phyloP scores from a whole-genome alignment of 2,797 vertebrate genomes.

The Labroides dimidiatus region DNA sequence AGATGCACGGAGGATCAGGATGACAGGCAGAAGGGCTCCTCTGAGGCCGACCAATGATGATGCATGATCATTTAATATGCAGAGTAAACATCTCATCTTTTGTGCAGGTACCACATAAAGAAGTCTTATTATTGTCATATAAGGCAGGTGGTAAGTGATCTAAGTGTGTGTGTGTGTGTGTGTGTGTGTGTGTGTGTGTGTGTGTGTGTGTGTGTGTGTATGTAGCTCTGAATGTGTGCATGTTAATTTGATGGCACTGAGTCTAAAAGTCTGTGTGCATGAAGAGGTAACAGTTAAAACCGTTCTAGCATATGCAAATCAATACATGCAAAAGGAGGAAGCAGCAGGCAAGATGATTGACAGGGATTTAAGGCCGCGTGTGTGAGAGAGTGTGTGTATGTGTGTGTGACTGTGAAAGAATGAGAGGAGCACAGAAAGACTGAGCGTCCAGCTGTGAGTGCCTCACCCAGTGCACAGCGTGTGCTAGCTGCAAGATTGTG shows the following conservation, averaged over 20 bases:
- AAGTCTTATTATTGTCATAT: no score
- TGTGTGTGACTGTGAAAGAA: neutral
- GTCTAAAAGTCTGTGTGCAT: neutral
- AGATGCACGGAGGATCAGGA: no score
- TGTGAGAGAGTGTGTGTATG: neutral
- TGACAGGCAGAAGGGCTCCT: no score
- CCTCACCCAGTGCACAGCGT: slow-evolving; percentile 50
- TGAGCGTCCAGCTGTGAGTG: slow-evolving; percentile 55
- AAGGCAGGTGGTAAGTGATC: no score
- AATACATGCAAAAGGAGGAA: slow-evolving; percentile 46
- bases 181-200: neutral
- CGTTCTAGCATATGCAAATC: slow-evolving; percentile 39
- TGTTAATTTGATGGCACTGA: neutral
- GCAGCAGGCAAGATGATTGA: slow-evolving; percentile 5
- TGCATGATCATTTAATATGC: no score
- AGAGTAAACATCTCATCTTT: no score
- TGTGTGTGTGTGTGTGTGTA: neutral
- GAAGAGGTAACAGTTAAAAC: neutral
- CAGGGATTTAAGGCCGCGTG: slow-evolving; percentile 15
- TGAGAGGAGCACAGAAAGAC: slow-evolving; percentile 15
- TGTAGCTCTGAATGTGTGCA: neutral
- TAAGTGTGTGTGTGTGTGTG: neutral
- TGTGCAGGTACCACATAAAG: no score
- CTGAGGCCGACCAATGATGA: no score
- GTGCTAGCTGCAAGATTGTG: slow-evolving; percentile 38